These are phyloP conservation scores for Seira sanloemensis DNA, from an alignment of 2,888 invertebrate genomes.

Conservation along the genomic window DNA sequence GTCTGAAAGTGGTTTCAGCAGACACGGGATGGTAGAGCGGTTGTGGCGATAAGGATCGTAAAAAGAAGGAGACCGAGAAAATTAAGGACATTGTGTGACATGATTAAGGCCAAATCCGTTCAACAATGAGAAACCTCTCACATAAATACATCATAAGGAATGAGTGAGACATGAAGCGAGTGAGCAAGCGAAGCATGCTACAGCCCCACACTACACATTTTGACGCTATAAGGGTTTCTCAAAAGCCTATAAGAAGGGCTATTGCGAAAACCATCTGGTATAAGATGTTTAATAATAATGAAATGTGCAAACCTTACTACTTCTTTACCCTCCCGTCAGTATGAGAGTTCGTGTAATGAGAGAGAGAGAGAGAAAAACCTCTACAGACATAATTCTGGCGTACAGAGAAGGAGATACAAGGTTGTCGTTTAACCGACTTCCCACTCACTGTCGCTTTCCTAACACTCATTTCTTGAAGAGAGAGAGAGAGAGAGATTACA, in stretches of 20 bases:
- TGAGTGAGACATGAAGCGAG: not conserved
- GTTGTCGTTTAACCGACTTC: constrained; percentile 64
- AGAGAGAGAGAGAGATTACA: not conserved
- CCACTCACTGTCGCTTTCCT: constrained; percentile 66
- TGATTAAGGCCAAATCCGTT: constrained; percentile 67
- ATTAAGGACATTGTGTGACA: constrained; percentile 68
- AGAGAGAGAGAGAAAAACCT: not conserved
- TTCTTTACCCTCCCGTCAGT: not conserved
- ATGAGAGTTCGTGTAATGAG: too few relatives aligned
- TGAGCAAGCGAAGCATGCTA: constrained; percentile 31
- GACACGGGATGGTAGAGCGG: not conserved
- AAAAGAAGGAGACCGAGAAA: constrained; percentile 67
- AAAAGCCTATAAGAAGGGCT: not conserved
- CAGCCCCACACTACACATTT: not conserved
- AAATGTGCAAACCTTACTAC: not conserved
- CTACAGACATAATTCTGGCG: constrained; percentile 29
- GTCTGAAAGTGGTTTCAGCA: constrained; percentile 47
- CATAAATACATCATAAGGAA: constrained; percentile 59
- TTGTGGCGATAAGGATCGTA: constrained; percentile 55
- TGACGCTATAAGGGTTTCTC: not conserved
- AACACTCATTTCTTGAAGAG: constrained; percentile 25
- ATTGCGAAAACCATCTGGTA: too few relatives aligned
- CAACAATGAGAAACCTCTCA: constrained; percentile 67
- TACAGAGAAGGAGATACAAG: constrained; percentile 63
- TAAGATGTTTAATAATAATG: too few relatives aligned